Conservation (phyloP, 2,888 invertebrate genomes). For the Lutraria lutraria region DNA sequence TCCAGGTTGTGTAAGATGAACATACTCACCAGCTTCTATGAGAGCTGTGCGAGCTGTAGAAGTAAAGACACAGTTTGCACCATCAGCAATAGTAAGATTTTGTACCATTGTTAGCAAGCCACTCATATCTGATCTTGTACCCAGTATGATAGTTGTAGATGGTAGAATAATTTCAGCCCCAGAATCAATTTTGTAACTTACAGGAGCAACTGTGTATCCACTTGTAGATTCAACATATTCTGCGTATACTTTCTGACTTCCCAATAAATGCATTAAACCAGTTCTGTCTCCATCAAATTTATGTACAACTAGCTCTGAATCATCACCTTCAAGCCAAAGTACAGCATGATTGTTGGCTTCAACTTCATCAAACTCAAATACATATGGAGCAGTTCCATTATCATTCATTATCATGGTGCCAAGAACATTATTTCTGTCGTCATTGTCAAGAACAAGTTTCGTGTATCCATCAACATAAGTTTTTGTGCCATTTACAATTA, state of each 20-base stretch:
- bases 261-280: constrained; percentile 74
- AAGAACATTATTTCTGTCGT: constrained; percentile 75
- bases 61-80: constrained; percentile 71
- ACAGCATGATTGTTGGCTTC: constrained; percentile 76
- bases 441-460: constrained; percentile 77
- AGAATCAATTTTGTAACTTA: constrained; percentile 76
- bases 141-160: constrained; percentile 76
- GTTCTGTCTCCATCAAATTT: constrained; percentile 80
- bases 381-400: constrained; percentile 48
- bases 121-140: constrained; percentile 76
- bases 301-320: constrained; percentile 73
- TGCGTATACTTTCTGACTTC: constrained; percentile 72
- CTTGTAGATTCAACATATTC: constrained; percentile 77
- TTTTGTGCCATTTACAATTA: constrained; percentile 65
- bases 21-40: constrained; percentile 72
- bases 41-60: constrained; percentile 79
- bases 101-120: constrained; percentile 78
- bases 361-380: constrained; percentile 75
- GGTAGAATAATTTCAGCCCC: constrained; percentile 75
- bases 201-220: constrained; percentile 80
- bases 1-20: constrained; percentile 75
- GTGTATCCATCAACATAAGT: constrained; percentile 73
- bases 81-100: constrained; percentile 79
- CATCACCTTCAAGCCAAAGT: constrained; percentile 70
- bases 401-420: constrained; percentile 76